phyloP scores from a whole-genome alignment of 2,888 invertebrate genomes.

The Diadegma fenestrale region DNA sequence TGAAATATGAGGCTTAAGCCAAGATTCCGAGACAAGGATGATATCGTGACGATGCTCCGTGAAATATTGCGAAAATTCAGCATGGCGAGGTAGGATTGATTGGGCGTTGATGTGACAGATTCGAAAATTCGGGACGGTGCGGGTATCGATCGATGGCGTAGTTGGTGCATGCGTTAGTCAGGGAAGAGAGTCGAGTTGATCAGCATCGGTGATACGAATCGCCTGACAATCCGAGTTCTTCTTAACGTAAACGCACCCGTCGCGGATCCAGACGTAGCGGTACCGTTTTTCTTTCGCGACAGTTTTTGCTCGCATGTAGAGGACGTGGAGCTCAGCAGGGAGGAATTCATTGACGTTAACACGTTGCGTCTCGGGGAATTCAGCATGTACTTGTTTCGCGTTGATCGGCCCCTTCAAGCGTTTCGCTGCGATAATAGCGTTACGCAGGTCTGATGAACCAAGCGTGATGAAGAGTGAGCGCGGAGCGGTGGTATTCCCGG shows the following conservation, averaged over 20 bases:
- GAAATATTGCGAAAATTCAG: slow-evolving; percentile 19
- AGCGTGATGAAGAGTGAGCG: not conserved
- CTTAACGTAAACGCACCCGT: not conserved
- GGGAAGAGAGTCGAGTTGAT: not conserved
- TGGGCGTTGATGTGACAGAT: not conserved
- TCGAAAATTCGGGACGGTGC: not conserved
- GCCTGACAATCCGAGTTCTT: not conserved
- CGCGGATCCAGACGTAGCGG: not conserved
- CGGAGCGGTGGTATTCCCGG: not conserved
- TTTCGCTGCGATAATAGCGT: not conserved
- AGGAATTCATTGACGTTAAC: not conserved
- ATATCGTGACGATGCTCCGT: not conserved
- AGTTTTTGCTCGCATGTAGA: not conserved
- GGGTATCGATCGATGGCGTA: not conserved
- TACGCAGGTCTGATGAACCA: not conserved
- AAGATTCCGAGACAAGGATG: slow-evolving; percentile 32
- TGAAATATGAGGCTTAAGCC: slow-evolving; percentile 27
- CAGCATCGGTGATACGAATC: not conserved
- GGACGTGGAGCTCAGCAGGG: not conserved
- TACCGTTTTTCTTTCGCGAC: not conserved
- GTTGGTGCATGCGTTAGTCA: not conserved
- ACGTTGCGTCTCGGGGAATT: not conserved
- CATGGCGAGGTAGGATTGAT: not conserved
- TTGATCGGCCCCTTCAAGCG: not conserved
- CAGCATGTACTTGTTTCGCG: not conserved